A percentile compares a stretch with the other conserved stretches of the same genome.
phyloP scores from a whole-genome alignment of 1,140 invertebrate species.

The Lordiphosa stackelbergi region DNA sequence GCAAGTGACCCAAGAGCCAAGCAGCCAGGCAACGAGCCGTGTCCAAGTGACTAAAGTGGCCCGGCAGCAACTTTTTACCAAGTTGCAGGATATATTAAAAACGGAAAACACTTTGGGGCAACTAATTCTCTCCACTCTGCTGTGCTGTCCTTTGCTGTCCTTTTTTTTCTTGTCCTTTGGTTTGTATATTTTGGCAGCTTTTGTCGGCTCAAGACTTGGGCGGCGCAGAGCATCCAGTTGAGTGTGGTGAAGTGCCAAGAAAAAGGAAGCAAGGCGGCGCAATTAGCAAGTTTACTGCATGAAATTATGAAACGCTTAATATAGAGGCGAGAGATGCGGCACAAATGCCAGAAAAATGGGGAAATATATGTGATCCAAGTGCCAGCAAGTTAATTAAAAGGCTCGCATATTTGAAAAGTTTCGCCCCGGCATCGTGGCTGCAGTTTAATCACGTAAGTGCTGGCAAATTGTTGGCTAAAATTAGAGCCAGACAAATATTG shows the following conservation, averaged over 20 bases:
- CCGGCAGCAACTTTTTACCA: slow-evolving; percentile 42
- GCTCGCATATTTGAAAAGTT: slow-evolving; percentile 71
- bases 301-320: slow-evolving; percentile 73
- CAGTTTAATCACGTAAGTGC: slow-evolving; percentile 74
- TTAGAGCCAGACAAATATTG: slow-evolving; percentile 73
- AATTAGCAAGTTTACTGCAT: slow-evolving; percentile 75
- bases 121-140: slow-evolving; percentile 53
- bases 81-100: slow-evolving; percentile 66
- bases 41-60: slow-evolving; percentile 51
- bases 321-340: slow-evolving; percentile 13
- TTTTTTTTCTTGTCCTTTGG: slow-evolving; percentile 26
- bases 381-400: slow-evolving; percentile 67
- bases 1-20: slow-evolving; percentile 44
- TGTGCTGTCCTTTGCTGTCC: slow-evolving; percentile 30
- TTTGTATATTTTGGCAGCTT: slow-evolving; percentile 52
- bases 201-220: slow-evolving; percentile 42
- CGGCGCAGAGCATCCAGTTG: slow-evolving; percentile 9
- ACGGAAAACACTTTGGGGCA: slow-evolving; percentile 71
- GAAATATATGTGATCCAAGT: slow-evolving; percentile 28
- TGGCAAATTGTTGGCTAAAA: slow-evolving; percentile 74
- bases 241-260: slow-evolving; percentile 42
- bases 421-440: slow-evolving; percentile 30
- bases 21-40: slow-evolving; percentile 35
- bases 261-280: slow-evolving; percentile 62
- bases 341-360: not conserved